Evolutionary conservation across 2,888 invertebrate genomes (phyloP), one percentile per base, ranked within the genome.

Genomic region (Acrocyrtus sp.): DNA sequence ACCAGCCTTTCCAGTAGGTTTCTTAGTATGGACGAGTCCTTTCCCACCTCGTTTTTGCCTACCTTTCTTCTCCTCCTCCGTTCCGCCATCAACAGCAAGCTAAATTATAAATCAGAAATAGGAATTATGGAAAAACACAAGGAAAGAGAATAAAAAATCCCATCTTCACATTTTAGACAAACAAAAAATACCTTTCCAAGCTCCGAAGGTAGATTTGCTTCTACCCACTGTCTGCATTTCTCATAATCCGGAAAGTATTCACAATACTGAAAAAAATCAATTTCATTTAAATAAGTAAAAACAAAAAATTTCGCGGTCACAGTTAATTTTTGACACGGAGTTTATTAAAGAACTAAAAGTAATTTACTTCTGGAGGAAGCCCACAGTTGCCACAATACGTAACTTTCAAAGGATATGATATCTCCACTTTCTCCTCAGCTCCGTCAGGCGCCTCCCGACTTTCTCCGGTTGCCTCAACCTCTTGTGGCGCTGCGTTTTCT

Each of bases 231-330:
- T 84, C 96, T 96, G 84, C 98, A 99, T 86, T 96, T 96, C 78
- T 97, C 98, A 84, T 95, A 95, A 85, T 96, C 96, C 10, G 98
- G 98, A 85, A 97, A 96, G 85, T 94, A 97, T 87, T 98, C 98
- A 85, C 98, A 98, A 84, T 98, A 99, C 93, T 95, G 84, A 19
- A 85, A 63, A 27, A 58, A 19, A 48, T 27, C 19, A 56, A 27
- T 21, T 43, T 24, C 10, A 47, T n/a, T 58, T 45, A 19, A 53
- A 53, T 53, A 22, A 12, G 24, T 34, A 19, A 15, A 41, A 6
- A 62, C 43, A 68, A 68, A 39, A 48, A 47, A 34, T 17, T 10
- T 34, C 15, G 6, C 19, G 26, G 41, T 43, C 8, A 10, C 19
- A 41, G 17, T 12, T 48, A 72, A 39, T 58, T 17, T n/a, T 8